Evolutionary conservation across 2,113 vertebrate species (phyloP), one percentile per base, ranked within the genome.

Genomic region (Ptychochromis oligacanthus): DNA sequence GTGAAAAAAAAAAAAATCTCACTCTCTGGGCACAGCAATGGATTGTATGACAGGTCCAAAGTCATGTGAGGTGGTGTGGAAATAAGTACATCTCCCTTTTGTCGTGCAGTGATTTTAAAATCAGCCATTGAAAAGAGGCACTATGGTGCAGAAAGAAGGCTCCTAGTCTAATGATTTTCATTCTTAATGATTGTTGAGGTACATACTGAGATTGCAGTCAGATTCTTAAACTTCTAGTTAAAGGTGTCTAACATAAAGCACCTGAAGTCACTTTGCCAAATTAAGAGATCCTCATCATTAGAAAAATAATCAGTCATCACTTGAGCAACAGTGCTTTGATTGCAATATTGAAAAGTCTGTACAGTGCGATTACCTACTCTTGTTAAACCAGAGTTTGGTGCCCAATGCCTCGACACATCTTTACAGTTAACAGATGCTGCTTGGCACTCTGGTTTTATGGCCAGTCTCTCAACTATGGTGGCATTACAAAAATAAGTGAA

Each of bases 81-180:
- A 79, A 60, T 26, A 78, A 46, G 82, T 60, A 43, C 54, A 77
- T 34, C 59, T 52, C 77, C 65, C 64, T 57, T 82, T 43, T 3
- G 54, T 54, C 56, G 59, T 82, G 78, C 75, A 56, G 60, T 59
- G 87, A 82, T 56, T 81, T 54, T 62, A 43, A 80, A 77, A 75
- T 76, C 80, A 84, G 86, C 75, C 80, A 36, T 80, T 55, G 62
- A 88, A 80, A 81, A 90, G 83, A 94, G 93, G 93, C 93, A 94
- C 93, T 75, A 70, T 40, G 93, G 93, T 89, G 91, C 91, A 89
- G 79, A 89, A 86, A 88, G 62, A 78, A 91, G 85, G 85, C 86
- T 75, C 79, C 75, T 77, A 80, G 84, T 89, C 76, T 49, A 28
- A 84, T 14, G 60, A 77, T 58, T 59, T 31, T 72, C 80, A 81